Base-by-base conservation (phyloP, 2,797 vertebrate genomes). In the Mormyrops attenuatus region DNA sequence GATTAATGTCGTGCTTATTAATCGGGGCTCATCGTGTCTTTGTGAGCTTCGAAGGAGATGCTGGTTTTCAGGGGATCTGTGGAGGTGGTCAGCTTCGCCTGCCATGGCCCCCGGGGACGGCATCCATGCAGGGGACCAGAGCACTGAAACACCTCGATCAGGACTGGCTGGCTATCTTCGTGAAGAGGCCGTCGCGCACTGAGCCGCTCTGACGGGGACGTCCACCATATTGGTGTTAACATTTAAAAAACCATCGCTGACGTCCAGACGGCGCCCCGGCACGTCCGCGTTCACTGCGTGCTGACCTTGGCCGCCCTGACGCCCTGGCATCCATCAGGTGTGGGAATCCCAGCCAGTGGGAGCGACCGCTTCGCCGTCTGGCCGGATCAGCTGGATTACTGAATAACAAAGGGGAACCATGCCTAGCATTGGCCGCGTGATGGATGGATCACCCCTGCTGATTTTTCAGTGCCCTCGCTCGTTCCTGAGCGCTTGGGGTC, bases 1-100 rank as follows among this genome's bases (percentile, higher is more conserved):
- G 97, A 99, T 99, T 98, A 98, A 98, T 97, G 97, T 97, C 97
- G 97, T 95, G 94, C 96, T 97, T 97, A 96, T 96, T 99, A 98
- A 98, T 98, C 97, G 96, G 94, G 94, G 96, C 89, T 96, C 94
- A 89, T 94, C 92, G 94, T 96, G 94, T 96, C 94, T 93, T 91
- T 93, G 93, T 91, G 90, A 86, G 57, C 89, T 88, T 92, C 85
- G 89, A 91, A 87, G 95, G 96, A 96, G 94, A 96, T 94, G 96
- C 95, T 95, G 93, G 94, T 90, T 90, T 94, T 92, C 92, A 92
- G 95, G 95, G 94, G 93, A 93, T 93, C 92, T 89, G 91, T 94
- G 95, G 93, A 94, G 95, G 94, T 96, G 96, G 96, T 97, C 69
- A 41, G 15, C 15, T 1, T 13, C 30, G 0, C 66, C 26, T 3